Evolutionary conservation across 92 coral and sea anemone species (phyloP), one percentile per base, ranked within the genome.

Genomic region (Phymanthus crucifer): DNA sequence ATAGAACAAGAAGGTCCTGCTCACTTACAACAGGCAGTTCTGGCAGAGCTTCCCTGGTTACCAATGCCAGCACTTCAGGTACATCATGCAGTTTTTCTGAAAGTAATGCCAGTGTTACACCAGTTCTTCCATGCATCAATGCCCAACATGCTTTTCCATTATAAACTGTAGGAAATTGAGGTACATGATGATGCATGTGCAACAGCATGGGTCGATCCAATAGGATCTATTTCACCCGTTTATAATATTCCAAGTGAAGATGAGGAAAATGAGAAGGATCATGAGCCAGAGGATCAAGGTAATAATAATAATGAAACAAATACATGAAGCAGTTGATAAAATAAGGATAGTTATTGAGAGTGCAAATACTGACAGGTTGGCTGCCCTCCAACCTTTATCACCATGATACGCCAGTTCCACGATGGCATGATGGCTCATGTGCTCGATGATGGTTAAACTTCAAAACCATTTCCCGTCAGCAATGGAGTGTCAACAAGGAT

Each of bases 91-190:
- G n/a, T 48, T 48, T n/a, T 7, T 48, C 23, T 4, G 19, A 48
- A 48, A 48, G 57, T 48, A 48, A 48, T 2, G 57, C 57, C 57
- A 48, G 19, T 48, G 57, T 12, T 48, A 48, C 17, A 48, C 57
- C 57, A 48, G 57, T 48, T 48, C 57, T n/a, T 48, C 57, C 57
- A 12, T 48, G 23, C 57, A 75, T 75, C 45, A 75, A 67, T 75
- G 79, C 66, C 79, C 79, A 50, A 75, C 67, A 46, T 75, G 79
- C 79, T 48, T 75, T 75, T 26, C 32, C 79, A 50, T 75, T 75
- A 50, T 66, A 46, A 61, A n/a, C 65, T 75, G 79, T 37, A 47
- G 43, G 79, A 46, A 46, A 75, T 75, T 46, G 79, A 75, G 65
- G 67, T 36, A 52, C 78, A 75, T 75, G 68, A 38, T 27, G 79